Conservation (phyloP, 92 coral and sea anemone genomes). For the Parazoanthus swiftii region DNA sequence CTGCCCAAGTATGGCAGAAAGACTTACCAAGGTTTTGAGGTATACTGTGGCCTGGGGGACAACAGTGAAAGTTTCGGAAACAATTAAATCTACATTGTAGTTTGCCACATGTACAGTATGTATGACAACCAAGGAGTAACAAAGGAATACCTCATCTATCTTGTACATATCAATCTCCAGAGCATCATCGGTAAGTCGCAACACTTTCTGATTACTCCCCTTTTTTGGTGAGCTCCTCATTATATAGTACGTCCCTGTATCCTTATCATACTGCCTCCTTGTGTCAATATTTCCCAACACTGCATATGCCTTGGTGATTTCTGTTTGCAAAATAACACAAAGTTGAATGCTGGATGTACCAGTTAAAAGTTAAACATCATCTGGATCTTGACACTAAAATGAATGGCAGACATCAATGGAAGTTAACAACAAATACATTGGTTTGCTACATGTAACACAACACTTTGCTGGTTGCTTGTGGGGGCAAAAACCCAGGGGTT, state of each 20-base stretch:
- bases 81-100: too few relatives aligned
- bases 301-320: slow-evolving; percentile 78
- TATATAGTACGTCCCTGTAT: slow-evolving; percentile 85
- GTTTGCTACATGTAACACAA: too few relatives aligned
- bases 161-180: slow-evolving; percentile 79
- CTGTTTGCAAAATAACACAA: slow-evolving; percentile 40
- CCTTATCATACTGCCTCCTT: slow-evolving; percentile 89
- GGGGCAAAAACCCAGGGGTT: too few relatives aligned
- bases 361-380: too few relatives aligned
- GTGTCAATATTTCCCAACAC: slow-evolving; percentile 72
- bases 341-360: neutral
- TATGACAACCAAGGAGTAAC: too few relatives aligned
- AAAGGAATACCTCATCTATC: slow-evolving; percentile 66
- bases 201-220: slow-evolving; percentile 66
- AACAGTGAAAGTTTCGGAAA: neutral
- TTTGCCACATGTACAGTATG: too few relatives aligned
- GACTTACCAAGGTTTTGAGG: slow-evolving; percentile 63
- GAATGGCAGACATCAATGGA: too few relatives aligned
- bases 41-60: slow-evolving; percentile 42
- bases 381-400: too few relatives aligned
- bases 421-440: too few relatives aligned
- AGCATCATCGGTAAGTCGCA: slow-evolving; percentile 81
- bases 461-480: too few relatives aligned
- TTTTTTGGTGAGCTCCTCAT: slow-evolving; percentile 79
- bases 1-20: slow-evolving; percentile 64